Evolutionary conservation across 2,113 vertebrate species (phyloP).

Genomic region (Eurystomus gularis): DNA sequence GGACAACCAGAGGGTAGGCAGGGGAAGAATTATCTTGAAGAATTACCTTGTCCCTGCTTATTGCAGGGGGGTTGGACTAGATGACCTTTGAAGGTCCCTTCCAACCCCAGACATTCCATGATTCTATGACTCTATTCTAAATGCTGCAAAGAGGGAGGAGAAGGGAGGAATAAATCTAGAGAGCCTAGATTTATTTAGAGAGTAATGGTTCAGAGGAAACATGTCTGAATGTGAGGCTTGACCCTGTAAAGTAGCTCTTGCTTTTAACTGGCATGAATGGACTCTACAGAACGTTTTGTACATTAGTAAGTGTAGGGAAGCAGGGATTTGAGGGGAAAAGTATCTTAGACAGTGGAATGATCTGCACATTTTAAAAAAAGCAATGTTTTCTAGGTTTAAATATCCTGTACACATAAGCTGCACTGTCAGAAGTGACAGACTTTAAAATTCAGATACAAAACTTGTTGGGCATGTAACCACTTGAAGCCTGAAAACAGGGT

Average conservation of each 20-base stretch:
- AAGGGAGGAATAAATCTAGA: neutral
- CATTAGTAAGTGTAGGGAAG: neutral
- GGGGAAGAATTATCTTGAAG: neutral
- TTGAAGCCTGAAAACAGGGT: neutral
- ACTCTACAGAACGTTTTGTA: neutral
- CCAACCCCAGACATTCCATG: no score
- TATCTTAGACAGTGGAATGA: neutral
- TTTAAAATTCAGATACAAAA: neutral
- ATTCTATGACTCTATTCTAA: no score
- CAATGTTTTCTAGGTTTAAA: neutral
- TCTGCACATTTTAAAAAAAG: neutral
- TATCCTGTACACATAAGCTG: neutral
- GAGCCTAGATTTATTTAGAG: neutral
- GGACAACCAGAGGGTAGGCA: neutral
- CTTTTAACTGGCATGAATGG: neutral
- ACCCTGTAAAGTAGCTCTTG: neutral
- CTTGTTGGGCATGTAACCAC: rapidly evolving
- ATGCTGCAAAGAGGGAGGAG: neutral
- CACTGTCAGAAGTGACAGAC: neutral
- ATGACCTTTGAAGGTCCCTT: no score
- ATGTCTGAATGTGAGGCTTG: neutral
- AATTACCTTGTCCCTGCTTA: no score
- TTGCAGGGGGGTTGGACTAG: no score
- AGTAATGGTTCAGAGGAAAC: neutral
- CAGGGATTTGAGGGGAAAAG: neutral